Evolutionary conservation across 2,797 vertebrate species (phyloP).

Genomic region (Mormyrops attenuatus): DNA sequence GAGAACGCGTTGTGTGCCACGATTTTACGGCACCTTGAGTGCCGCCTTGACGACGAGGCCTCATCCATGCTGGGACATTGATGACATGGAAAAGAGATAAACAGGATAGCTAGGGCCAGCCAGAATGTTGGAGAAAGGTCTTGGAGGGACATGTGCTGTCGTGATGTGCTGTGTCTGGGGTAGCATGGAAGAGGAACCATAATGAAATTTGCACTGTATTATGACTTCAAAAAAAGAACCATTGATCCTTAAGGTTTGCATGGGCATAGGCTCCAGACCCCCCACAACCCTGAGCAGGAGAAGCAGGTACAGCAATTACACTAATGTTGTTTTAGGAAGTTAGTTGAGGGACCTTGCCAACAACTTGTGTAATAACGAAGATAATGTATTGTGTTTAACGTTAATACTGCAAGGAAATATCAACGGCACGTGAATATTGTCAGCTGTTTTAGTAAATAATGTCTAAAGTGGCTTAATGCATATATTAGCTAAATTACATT

Average conservation of each 20-base stretch:
- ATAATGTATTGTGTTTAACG: background rate
- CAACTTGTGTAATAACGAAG: background rate
- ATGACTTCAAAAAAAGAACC: background rate
- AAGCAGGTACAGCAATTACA: background rate
- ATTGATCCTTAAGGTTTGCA: background rate
- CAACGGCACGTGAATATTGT: background rate
- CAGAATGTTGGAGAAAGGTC: background rate
- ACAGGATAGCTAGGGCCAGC: background rate
- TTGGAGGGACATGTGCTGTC: background rate
- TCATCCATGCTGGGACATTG: background rate
- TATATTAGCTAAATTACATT: background rate
- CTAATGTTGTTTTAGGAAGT: background rate
- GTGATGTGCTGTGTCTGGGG: background rate
- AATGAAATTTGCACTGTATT: background rate
- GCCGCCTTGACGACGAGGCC: background rate
- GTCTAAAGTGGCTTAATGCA: background rate
- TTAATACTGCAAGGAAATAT: background rate
- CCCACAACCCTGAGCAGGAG: background rate
- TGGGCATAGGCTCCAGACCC: background rate
- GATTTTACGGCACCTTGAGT: background rate
- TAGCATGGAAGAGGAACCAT: background rate
- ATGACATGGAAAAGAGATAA: background rate
- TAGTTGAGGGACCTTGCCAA: background rate
- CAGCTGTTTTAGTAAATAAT: background rate
- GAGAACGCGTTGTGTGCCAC: background rate